phyloP scores from a whole-genome alignment of 2,797 vertebrate species.

The Lepus oiostolus region DNA sequence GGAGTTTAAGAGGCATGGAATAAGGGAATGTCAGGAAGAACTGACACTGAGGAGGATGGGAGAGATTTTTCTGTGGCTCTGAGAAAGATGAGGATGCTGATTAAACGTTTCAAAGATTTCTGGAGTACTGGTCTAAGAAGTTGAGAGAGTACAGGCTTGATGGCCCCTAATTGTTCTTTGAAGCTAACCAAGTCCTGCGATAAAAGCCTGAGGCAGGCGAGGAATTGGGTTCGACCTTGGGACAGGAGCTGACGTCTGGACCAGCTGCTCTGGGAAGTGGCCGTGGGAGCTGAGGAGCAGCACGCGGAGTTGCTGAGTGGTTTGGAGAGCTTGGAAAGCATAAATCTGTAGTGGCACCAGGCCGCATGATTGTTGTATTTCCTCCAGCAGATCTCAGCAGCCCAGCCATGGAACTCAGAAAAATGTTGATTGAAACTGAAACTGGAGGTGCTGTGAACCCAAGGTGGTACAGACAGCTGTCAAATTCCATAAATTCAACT shows the following conservation, averaged over 20 bases:
- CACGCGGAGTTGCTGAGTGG: constrained; percentile 68
- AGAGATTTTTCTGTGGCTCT: background rate
- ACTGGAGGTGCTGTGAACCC: background rate
- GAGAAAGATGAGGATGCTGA: background rate
- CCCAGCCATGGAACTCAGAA: constrained; percentile 7
- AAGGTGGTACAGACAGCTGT: constrained; percentile 51
- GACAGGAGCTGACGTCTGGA: constrained; percentile 60
- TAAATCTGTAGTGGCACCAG: constrained; percentile 64
- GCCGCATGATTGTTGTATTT: constrained; percentile 33
- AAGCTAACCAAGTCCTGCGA: constrained; percentile 34
- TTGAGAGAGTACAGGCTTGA: background rate
- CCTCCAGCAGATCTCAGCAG: constrained; percentile 57
- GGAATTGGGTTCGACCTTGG: constrained; percentile 2
- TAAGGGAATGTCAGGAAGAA: background rate
- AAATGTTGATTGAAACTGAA: constrained; percentile 54
- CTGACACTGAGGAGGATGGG: background rate
- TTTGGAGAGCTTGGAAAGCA: constrained; percentile 61
- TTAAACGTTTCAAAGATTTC: constrained; percentile 1
- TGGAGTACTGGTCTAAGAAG: background rate
- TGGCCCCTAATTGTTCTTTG: constrained; percentile 62
- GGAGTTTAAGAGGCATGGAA: background rate
- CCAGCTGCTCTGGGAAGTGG: constrained; percentile 48
- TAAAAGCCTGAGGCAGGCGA: constrained; percentile 54
- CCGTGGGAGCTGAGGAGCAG: constrained; percentile 59
- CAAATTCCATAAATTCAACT: constrained; percentile 61